Evolutionary conservation across 2,797 vertebrate genomes (phyloP).

Genomic region (Microcaecilia unicolor): DNA sequence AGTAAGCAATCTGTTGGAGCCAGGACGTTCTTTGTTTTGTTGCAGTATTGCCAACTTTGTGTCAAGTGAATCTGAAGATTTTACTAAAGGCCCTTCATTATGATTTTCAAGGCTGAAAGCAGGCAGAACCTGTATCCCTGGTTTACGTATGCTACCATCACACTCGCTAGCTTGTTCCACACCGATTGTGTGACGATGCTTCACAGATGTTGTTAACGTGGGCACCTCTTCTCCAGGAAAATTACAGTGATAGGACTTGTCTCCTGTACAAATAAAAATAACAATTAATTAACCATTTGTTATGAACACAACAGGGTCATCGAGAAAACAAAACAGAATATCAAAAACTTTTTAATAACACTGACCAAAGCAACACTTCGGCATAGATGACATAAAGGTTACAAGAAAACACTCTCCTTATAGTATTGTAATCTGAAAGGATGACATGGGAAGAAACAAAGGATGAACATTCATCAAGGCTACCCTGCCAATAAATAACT

Average conservation of each 20-base stretch:
- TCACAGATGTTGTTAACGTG: constrained; percentile 47
- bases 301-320: too few relatives aligned
- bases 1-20: constrained; percentile 7
- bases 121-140: constrained; percentile 6
- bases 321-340: too few relatives aligned
- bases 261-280: constrained; percentile 56
- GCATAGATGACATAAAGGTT: too few relatives aligned
- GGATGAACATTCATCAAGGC: too few relatives aligned
- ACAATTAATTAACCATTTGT: too few relatives aligned
- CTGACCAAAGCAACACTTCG: too few relatives aligned
- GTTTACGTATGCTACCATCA: constrained; percentile 27
- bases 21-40: constrained; percentile 28
- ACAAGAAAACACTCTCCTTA: too few relatives aligned
- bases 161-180: background rate
- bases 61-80: constrained; percentile 30
- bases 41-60: constrained; percentile 35
- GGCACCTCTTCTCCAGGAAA: constrained; percentile 52
- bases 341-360: too few relatives aligned
- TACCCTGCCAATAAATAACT: too few relatives aligned
- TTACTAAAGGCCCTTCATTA: constrained; percentile 21
- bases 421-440: too few relatives aligned
- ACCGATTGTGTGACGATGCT: constrained; percentile 31
- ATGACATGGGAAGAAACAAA: too few relatives aligned
- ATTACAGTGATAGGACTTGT: constrained; percentile 62
- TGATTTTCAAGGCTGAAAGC: constrained; percentile 19